Conservation (phyloP, 2,113 vertebrate genomes). For the Chaenogobius annularis region DNA sequence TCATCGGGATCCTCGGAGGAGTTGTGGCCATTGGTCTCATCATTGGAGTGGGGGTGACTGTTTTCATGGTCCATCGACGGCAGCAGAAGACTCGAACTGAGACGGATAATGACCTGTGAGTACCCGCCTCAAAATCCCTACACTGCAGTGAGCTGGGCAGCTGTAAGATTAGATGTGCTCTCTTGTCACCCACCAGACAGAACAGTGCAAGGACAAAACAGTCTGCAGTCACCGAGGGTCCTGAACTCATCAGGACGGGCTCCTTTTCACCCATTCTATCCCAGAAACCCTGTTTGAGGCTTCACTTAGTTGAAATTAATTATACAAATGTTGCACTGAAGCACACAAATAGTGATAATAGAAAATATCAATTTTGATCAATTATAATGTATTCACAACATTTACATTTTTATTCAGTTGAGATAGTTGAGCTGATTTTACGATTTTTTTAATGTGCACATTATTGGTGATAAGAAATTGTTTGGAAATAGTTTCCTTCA, state of each 20-base stretch:
- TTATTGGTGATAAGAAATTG: neutral
- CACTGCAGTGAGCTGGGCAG: conserved; percentile 49
- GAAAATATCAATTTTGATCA: too few species aligned
- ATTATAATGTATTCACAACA: neutral
- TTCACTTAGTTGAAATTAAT: neutral
- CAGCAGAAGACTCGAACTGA: conserved; percentile 81
- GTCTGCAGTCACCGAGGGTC: neutral
- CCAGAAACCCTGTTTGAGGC: conserved; percentile 8
- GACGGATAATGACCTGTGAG: conserved; percentile 84
- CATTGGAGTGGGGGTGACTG: conserved; percentile 77
- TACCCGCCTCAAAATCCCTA: conserved; percentile 58
- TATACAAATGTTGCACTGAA: neutral
- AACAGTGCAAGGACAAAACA: conserved; percentile 36
- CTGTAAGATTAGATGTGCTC: conserved; percentile 55
- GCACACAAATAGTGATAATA: neutral
- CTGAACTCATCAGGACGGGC: conserved; percentile 8
- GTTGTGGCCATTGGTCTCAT: conserved; percentile 80
- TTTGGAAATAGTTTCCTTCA: conserved; percentile 1
- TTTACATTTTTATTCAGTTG: neutral
- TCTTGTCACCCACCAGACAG: conserved; percentile 46
- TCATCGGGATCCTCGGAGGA: conserved; percentile 84
- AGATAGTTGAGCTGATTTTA: neutral
- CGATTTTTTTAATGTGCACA: neutral
- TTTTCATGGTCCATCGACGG: conserved; percentile 81
- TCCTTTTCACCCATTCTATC: conserved; percentile 12